A percentile compares a stretch with the other conserved stretches of the same genome.
These are phyloP conservation scores for Cyanoliseus patagonus DNA, from an alignment of 2,113 vertebrate species.

Conservation along the genomic window DNA sequence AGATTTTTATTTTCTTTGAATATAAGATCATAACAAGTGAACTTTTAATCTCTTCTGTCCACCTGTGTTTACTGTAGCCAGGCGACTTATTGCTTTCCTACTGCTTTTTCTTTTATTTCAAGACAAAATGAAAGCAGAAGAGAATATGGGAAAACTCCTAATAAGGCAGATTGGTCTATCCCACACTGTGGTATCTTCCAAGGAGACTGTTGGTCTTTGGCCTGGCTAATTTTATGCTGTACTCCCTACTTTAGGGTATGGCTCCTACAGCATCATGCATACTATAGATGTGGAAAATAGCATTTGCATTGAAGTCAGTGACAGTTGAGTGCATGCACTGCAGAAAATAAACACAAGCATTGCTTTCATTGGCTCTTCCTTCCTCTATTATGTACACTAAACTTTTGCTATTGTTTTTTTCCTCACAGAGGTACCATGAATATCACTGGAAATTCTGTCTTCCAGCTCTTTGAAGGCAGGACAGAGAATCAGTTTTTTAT, in stretches of 20 bases:
- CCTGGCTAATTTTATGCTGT: background rate
- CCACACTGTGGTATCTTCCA: background rate
- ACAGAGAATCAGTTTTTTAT: background rate
- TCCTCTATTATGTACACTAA: background rate
- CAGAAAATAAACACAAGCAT: constrained; percentile 22
- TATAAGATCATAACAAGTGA: constrained; percentile 54
- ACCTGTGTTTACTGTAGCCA: constrained; percentile 14
- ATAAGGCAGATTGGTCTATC: background rate
- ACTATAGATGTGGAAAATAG: background rate
- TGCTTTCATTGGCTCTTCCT: constrained; percentile 12
- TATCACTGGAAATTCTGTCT: background rate
- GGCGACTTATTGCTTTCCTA: background rate
- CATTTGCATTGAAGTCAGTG: background rate
- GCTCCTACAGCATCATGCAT: background rate
- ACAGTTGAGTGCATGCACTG: background rate
- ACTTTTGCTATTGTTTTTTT: background rate
- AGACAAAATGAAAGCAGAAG: background rate
- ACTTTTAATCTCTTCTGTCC: constrained; percentile 28
- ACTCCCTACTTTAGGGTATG: background rate
- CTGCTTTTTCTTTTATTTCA: background rate
- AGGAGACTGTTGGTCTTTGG: background rate
- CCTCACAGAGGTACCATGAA: background rate
- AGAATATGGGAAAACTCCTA: background rate
- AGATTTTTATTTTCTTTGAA: constrained; percentile 52
- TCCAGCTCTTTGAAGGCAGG: constrained; percentile 14